Conservation (phyloP, 2,797 vertebrate genomes). For the Bryconaethiops microstoma region DNA sequence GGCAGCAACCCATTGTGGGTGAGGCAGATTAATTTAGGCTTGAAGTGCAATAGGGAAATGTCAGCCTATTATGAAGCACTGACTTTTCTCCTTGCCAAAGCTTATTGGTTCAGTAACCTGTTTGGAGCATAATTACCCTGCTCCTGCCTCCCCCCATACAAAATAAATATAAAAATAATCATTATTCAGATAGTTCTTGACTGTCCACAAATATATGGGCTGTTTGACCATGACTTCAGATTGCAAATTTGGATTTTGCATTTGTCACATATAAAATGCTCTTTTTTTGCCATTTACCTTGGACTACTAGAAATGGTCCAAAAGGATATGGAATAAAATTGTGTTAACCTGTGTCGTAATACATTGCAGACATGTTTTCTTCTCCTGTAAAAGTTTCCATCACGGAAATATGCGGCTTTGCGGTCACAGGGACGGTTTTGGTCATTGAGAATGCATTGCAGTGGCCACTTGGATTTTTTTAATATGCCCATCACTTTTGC, state of each 20-base stretch:
- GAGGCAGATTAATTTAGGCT: slow-evolving; percentile 51
- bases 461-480: background rate
- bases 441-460: background rate
- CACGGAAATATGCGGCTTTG: background rate
- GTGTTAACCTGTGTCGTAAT: background rate
- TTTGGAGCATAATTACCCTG: slow-evolving; percentile 35
- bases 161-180: too few species aligned
- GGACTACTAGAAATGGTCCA: too few species aligned
- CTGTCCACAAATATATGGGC: background rate
- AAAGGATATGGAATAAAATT: too few species aligned
- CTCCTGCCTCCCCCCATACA: background rate
- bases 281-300: too few species aligned
- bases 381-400: background rate
- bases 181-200: background rate
- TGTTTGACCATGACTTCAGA: too few species aligned
- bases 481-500: background rate
- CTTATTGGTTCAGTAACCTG: slow-evolving; percentile 51
- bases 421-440: background rate
- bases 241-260: too few species aligned
- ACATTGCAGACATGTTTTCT: background rate
- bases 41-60: slow-evolving; percentile 46
- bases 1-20: slow-evolving; percentile 17
- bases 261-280: too few species aligned
- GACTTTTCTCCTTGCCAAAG: slow-evolving; percentile 45
- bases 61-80: slow-evolving; percentile 47